Percentiles rank a stretch among this genome's conserved stretches.
Evolutionary conservation across 2,888 invertebrate species (phyloP).

Genomic region (Yponomeuta plumbellus): DNA sequence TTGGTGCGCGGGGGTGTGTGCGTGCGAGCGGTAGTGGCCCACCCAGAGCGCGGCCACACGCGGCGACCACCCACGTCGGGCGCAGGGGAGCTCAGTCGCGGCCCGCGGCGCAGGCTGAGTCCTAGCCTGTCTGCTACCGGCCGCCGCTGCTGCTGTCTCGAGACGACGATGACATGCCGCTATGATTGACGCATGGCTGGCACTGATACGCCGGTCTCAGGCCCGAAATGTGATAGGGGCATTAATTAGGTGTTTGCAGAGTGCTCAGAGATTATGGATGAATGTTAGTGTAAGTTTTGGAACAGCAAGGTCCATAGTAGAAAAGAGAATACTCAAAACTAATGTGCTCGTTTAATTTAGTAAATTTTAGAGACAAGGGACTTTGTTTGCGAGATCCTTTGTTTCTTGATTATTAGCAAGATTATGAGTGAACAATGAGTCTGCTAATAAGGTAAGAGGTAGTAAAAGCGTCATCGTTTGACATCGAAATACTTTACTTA

Average conservation of each 20-base stretch:
- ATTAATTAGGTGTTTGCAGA: no score
- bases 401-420: neutral
- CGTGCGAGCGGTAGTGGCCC: constrained; percentile 61
- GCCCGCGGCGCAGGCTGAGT: constrained; percentile 42
- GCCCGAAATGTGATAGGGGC: neutral
- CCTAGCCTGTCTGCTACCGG: constrained; percentile 5
- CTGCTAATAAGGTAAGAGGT: neutral
- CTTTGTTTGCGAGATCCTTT: neutral
- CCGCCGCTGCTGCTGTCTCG: neutral
- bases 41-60: constrained; percentile 75
- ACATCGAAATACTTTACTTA: neutral
- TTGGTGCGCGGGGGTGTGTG: constrained; percentile 57
- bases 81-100: constrained; percentile 58
- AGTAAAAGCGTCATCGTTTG: neutral
- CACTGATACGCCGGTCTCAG: neutral
- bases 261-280: no score
- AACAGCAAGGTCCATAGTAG: neutral
- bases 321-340: no score
- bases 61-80: constrained; percentile 68
- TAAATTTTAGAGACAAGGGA: neutral
- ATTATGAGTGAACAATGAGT: neutral
- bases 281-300: no score
- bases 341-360: neutral
- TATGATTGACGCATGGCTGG: constrained; percentile 18
- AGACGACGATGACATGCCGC: constrained; percentile 1